Conservation (phyloP, 1,140 invertebrate genomes). For the Drosophila eugracilis region DNA sequence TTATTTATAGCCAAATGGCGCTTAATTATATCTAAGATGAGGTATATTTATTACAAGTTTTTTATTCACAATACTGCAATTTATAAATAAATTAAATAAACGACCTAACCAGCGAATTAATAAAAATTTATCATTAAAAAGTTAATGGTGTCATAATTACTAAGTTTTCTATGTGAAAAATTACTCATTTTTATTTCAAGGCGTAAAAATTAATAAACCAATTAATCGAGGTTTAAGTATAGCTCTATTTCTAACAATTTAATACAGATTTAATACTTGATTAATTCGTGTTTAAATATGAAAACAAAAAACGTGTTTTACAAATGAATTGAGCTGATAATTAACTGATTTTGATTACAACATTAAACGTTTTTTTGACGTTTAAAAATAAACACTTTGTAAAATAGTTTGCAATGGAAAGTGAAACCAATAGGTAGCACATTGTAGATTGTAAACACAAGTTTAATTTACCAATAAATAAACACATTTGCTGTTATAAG, state of each 20-base stretch:
- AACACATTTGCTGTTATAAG: background rate
- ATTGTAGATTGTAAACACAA: background rate
- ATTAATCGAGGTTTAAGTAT: background rate
- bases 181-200: background rate
- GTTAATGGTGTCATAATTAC: background rate
- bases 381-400: background rate
- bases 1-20: constrained; percentile 15
- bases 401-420: background rate
- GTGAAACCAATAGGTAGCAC: background rate
- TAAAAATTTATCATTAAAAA: background rate
- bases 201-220: background rate
- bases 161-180: background rate
- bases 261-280: background rate
- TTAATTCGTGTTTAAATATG: background rate
- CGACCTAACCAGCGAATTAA: background rate
- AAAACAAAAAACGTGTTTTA: background rate
- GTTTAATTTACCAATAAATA: background rate
- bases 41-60: background rate
- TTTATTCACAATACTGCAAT: background rate
- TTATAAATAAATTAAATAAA: no score
- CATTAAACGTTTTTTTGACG: no score
- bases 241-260: background rate
- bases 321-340: background rate
- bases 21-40: constrained; percentile 2
- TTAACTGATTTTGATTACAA: background rate